Base-by-base conservation (phyloP, 2,888 invertebrate species). In the Halictus ligatus region DNA sequence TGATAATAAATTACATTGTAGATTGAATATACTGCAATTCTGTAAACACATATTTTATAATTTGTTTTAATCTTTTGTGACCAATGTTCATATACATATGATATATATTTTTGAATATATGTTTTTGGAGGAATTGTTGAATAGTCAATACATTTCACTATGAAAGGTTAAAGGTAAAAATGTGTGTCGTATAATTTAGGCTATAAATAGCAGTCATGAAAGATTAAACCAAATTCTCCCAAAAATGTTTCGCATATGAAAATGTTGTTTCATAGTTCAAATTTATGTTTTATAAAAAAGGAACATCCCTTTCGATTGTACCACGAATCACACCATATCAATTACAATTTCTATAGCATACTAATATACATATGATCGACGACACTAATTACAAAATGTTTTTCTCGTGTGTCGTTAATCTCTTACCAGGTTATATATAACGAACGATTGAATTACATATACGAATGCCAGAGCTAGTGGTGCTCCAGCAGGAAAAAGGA, bases 271-370 rank as follows among this genome's bases (percentile, higher is more conserved):
- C 8, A 7, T 8, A 15, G 15, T 8, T 64, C 6, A 15, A 8
- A 64, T 64, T 29, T 35, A 69, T 69, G 18, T 69, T 35, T 69
- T 1, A 40, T 40, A 21, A 4, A 64, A 64, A 29, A 18, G 64
- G 21, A 25, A 72, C 46, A 15, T 25, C 25, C 50, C 48, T 73
- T 73, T 50, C 73, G 73, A 73, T 73, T 73, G 48, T 50, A 48
- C 73, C 48, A 72, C 25, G 46, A 46, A 72, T 46, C 25, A 72
- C 46, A 46, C 46, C 43, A 43, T 43, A 43, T 71, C 71, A 71
- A 43, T n/a, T 71, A 43, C 71, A 71, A 71, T 71, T 46, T 71
- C 71, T 71, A 71, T 43, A 71, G 43, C 43, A 43, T 43, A 71
- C 69, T 40, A 69, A 69, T 64, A 29, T 64, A 40, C 35, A 67